These are phyloP conservation scores for Blennius ocellaris DNA, from an alignment of 2,113 vertebrate genomes.

Conservation along the genomic window DNA sequence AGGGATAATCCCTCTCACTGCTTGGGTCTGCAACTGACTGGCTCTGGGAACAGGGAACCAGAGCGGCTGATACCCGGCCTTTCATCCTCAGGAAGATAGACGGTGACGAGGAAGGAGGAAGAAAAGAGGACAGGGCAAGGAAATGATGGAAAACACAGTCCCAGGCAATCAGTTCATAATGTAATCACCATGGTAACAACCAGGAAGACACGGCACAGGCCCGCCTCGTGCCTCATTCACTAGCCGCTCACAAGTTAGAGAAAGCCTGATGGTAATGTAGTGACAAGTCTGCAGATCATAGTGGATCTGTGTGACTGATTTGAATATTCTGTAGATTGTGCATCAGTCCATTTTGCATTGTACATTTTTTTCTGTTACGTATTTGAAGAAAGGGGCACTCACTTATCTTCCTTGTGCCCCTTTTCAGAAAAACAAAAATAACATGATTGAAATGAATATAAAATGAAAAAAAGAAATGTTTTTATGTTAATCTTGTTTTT, in stretches of 20 bases:
- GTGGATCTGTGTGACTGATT: too few species aligned
- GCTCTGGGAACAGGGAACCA: constrained; percentile 55
- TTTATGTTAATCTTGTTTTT: background rate
- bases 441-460: too few species aligned
- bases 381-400: too few species aligned
- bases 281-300: background rate
- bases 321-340: too few species aligned
- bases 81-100: constrained; percentile 59
- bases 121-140: constrained; percentile 44
- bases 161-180: constrained; percentile 14
- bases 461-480: too few species aligned
- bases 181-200: constrained; percentile 59
- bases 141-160: constrained; percentile 36
- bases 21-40: constrained; percentile 74
- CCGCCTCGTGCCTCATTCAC: background rate
- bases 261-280: background rate
- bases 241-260: constrained; percentile 20
- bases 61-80: constrained; percentile 49
- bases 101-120: constrained; percentile 28
- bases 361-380: too few species aligned
- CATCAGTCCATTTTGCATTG: too few species aligned
- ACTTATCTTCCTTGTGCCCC: too few species aligned
- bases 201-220: background rate
- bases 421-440: too few species aligned
- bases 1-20: constrained; percentile 76